A percentile compares a stretch with the other conserved stretches of the same genome.
These are phyloP conservation scores for Mythimna pallens DNA, from an alignment of 2,888 invertebrate species.

Conservation along the genomic window DNA sequence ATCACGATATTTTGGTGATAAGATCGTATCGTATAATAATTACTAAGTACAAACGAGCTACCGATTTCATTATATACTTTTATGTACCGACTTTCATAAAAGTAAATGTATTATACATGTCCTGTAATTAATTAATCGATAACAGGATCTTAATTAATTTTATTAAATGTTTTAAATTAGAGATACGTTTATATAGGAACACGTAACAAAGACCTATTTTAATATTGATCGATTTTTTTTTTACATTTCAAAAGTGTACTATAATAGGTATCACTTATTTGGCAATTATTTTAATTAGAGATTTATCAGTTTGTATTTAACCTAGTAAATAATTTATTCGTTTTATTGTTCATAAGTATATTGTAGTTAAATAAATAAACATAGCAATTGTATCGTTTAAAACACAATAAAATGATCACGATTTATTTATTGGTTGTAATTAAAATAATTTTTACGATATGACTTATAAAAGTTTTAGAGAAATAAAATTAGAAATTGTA, in stretches of 20 bases:
- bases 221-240: neutral
- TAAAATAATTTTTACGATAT: conserved; percentile 13
- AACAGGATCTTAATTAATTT: conserved; percentile 64
- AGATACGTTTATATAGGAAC: conserved; percentile 21
- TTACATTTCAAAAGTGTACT: neutral
- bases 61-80: conserved; percentile 67
- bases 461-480: conserved; percentile 25
- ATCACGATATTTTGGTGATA: conserved; percentile 70
- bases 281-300: conserved; percentile 35
- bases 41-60: conserved; percentile 75
- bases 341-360: too few relatives aligned
- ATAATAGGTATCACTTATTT: neutral
- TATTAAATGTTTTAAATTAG: conserved; percentile 38
- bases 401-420: conserved; percentile 26
- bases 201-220: neutral
- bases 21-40: conserved; percentile 72
- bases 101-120: conserved; percentile 51
- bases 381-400: conserved; percentile 35
- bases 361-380: too few relatives aligned
- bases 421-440: conserved; percentile 26
- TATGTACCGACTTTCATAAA: conserved; percentile 64
- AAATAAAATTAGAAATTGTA: conserved; percentile 37
- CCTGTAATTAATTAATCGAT: conserved; percentile 65
- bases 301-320: neutral
- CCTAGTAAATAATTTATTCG: too few relatives aligned